A percentile compares a stretch with the other conserved stretches of the same genome.
Conservation (phyloP, 2,797 vertebrate species). For the Enteromius treurensis region DNA sequence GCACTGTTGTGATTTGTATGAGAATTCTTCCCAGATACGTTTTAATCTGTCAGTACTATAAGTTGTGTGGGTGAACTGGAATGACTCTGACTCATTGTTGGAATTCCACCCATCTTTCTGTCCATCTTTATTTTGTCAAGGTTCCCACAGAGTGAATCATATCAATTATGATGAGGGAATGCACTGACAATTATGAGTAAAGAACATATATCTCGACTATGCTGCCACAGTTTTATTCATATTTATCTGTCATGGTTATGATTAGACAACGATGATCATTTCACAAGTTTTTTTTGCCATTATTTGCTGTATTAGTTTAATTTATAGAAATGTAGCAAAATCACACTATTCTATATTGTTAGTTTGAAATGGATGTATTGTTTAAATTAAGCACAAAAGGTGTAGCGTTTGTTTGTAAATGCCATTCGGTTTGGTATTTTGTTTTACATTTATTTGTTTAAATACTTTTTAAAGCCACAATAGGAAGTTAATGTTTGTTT, state of each 20-base stretch:
- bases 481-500: background rate
- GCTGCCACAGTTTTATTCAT: background rate
- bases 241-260: background rate
- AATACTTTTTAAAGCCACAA: background rate
- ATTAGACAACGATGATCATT: background rate
- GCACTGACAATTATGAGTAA: background rate
- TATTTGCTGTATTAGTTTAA: background rate
- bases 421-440: background rate
- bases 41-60: background rate
- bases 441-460: background rate
- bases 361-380: background rate
- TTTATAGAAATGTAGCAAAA: background rate
- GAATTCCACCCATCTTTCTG: conserved; percentile 35
- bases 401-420: background rate
- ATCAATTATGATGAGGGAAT: background rate
- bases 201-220: background rate
- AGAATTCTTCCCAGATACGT: background rate
- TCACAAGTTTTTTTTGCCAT: background rate
- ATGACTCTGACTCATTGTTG: conserved; percentile 31
- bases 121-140: conserved; percentile 1
- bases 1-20: background rate
- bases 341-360: background rate
- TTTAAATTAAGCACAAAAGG: background rate
- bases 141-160: conserved; percentile 29
- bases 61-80: conserved; percentile 14